Evolutionary conservation across 2,797 vertebrate species (phyloP).

Genomic region (Sebastes hubbsi): DNA sequence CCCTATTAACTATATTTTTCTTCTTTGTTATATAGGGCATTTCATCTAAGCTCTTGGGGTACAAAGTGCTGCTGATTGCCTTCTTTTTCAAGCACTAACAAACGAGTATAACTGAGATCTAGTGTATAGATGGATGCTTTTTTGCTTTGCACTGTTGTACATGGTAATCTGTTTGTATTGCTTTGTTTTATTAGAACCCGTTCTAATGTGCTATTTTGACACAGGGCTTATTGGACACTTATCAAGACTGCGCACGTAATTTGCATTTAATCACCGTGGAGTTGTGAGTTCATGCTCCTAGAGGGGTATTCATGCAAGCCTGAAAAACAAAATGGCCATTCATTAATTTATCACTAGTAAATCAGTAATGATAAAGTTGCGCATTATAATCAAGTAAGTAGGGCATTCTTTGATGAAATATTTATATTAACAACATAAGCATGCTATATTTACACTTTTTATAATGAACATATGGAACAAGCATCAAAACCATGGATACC

Average conservation of each 20-base stretch:
- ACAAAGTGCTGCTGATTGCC: background rate
- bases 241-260: conserved; percentile 31
- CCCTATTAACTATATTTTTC: background rate
- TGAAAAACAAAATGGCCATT: conserved; percentile 15
- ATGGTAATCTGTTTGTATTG: conserved; percentile 30
- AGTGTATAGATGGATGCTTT: background rate
- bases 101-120: conserved; percentile 4
- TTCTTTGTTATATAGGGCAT: background rate
- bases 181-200: conserved; percentile 22
- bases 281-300: background rate
- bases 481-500: background rate
- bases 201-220: conserved; percentile 31
- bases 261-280: conserved; percentile 40
- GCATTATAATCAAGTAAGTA: conserved; percentile 3
- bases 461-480: background rate
- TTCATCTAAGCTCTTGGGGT: background rate
- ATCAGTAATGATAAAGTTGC: background rate
- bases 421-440: background rate
- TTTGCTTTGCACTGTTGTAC: background rate
- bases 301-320: background rate
- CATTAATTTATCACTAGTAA: background rate
- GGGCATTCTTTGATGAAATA: conserved; percentile 17
- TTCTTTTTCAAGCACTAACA: conserved; percentile 11
- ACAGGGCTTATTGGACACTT: conserved; percentile 26
- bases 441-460: background rate